Percentiles rank a stretch among this genome's conserved stretches.
Conservation (phyloP, 2,113 vertebrate genomes). For the Garra rufa region DNA sequence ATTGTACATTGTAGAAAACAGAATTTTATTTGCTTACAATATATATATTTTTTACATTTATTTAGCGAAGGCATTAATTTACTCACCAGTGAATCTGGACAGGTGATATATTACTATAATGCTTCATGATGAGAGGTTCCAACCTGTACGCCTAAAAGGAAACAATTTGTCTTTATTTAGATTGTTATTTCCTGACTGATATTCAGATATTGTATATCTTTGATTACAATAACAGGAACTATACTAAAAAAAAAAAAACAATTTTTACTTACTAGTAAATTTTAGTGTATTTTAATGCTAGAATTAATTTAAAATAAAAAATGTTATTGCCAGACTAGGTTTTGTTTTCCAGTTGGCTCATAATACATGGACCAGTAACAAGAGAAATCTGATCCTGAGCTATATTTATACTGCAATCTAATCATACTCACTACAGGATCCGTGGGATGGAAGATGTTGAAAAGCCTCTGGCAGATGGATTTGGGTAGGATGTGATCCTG, state of each 20-base stretch:
- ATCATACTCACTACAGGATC: constrained; percentile 91
- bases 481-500: constrained; percentile 93
- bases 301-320: background rate
- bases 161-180: constrained; percentile 30
- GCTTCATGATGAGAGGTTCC: constrained; percentile 93
- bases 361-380: background rate
- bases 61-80: background rate
- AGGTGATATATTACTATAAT: constrained; percentile 93
- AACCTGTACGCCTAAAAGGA: constrained; percentile 87
- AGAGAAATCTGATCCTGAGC: background rate
- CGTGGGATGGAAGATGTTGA: constrained; percentile 96
- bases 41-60: background rate
- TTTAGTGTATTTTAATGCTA: background rate
- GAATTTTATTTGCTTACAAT: background rate
- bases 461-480: constrained; percentile 88
- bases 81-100: constrained; percentile 93
- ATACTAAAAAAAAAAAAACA: background rate
- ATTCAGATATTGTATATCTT: background rate
- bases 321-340: background rate
- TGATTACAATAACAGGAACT: background rate
- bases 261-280: background rate
- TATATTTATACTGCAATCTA: background rate
- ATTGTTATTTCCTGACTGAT: background rate
- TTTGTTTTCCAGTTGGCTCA: background rate
- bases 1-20: background rate